These are phyloP conservation scores for Ptilonorhynchus violaceus DNA, from an alignment of 2,113 vertebrate genomes.

Conservation along the genomic window DNA sequence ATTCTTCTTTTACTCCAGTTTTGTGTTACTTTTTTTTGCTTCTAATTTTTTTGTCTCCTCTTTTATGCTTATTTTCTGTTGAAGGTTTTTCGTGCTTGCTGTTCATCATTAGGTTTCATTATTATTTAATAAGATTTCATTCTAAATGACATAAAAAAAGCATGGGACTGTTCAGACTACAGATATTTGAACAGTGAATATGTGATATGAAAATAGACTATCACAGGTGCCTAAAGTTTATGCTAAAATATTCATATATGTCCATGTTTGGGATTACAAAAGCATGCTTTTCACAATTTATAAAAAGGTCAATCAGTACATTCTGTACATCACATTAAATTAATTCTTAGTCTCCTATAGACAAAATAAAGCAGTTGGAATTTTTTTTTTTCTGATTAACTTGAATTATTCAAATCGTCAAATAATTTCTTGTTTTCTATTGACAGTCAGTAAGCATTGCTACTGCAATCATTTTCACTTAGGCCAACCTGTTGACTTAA, in stretches of 20 bases:
- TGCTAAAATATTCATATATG: background rate
- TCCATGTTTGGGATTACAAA: background rate
- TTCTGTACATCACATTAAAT: background rate
- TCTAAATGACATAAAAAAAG: background rate
- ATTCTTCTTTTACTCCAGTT: background rate
- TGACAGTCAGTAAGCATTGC: background rate
- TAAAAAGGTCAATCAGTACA: background rate
- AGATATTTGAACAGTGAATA: background rate
- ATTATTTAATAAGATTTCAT: background rate
- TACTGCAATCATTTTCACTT: background rate
- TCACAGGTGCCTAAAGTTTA: background rate
- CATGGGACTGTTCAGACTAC: background rate
- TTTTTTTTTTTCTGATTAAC: background rate
- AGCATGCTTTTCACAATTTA: background rate
- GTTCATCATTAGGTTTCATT: background rate
- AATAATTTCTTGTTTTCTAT: background rate
- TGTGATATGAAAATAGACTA: background rate
- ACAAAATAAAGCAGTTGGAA: background rate
- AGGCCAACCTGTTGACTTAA: background rate
- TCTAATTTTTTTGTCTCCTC: background rate
- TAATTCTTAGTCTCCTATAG: background rate
- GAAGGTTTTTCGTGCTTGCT: background rate
- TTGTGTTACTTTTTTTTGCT: background rate
- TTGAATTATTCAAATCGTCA: background rate
- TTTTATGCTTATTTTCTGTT: background rate